Base-by-base conservation (phyloP, 2,888 invertebrate genomes). In the Epinotia nisella region DNA sequence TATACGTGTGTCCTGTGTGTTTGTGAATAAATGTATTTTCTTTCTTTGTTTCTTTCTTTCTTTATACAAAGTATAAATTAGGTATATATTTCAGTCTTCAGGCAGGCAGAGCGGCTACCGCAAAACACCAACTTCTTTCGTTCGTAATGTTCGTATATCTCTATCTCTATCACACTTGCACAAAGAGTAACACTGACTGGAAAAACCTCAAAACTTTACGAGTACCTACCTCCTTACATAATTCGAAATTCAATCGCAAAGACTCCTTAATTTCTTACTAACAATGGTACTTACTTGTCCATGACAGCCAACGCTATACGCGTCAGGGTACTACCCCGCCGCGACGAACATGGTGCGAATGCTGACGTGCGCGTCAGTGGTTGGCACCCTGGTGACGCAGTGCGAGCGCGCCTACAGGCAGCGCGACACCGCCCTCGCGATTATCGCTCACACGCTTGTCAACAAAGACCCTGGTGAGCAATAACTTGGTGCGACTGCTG, bases 361-460 rank as follows among this genome's bases (percentile, higher is more conserved):
- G 51, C 15, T 86, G 19, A 81, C 83, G 0, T 90, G 90, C 74
- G 82, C 80, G 1, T 69, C 77, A 3, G 81, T 91, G 5, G 74
- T 90, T 0, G 69, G 85, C 29, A 84, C 79, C 60, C 75, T 91
- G 39, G 87, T 88, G 13, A 65, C 78, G n/a, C 85, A 87, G 68
- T 89, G 90, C 70, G 90, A 90, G 76, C 81, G 78, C 11, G 82
- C 81, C 3, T 91, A 91, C 76, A 77, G 79, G 7, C 83, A 90
- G 71, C 79, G 81, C 35, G 84, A 87, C 2, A 80, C 82, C n/a
- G 82, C 90, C 11, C 76, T 89, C 17, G 78, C 78, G 17, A 80
- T 87, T 11, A 85, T 89, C 15, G 89, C 91, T 75, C 86, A 88
- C 74, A 74, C 89, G 1, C 81, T 90, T 11, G 72, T 88, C 69